These are phyloP conservation scores for Rhynchomys soricoides DNA, from an alignment of 2,113 vertebrate genomes.

Conservation along the genomic window DNA sequence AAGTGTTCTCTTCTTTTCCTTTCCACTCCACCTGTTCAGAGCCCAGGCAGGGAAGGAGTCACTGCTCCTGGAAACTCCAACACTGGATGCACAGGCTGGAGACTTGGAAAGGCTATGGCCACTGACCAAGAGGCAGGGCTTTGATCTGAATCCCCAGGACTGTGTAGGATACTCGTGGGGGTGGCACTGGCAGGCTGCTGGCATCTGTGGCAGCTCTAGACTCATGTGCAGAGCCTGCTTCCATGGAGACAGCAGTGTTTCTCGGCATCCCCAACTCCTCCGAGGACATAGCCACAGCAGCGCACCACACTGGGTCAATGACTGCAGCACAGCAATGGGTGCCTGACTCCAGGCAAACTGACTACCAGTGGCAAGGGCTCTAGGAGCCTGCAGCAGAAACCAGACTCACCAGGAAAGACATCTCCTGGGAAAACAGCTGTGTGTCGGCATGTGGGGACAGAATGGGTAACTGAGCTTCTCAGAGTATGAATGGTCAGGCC, in stretches of 20 bases:
- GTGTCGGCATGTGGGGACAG: not conserved
- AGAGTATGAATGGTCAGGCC: not conserved
- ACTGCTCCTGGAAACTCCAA: not conserved
- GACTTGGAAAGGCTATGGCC: not conserved
- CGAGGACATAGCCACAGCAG: not conserved
- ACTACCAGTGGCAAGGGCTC: not conserved
- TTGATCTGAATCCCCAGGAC: not conserved
- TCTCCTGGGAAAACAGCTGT: not conserved
- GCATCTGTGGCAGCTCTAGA: not conserved
- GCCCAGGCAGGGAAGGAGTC: not conserved
- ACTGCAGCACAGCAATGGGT: not conserved
- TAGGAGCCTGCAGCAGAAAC: not conserved
- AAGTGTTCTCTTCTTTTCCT: not conserved
- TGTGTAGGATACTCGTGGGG: not conserved
- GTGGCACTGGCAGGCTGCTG: not conserved
- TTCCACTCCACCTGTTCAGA: not conserved
- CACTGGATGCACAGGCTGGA: not conserved
- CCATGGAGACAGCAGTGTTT: not conserved
- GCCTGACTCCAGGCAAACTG: not conserved
- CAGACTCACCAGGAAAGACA: not conserved
- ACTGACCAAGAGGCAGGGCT: not conserved
- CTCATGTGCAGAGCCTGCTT: not conserved
- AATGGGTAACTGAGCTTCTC: not conserved
- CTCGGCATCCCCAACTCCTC: not conserved
- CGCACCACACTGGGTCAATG: not conserved